These are phyloP conservation scores for Lasioglossum lativentre DNA, from an alignment of 2,888 invertebrate genomes.

Conservation along the genomic window DNA sequence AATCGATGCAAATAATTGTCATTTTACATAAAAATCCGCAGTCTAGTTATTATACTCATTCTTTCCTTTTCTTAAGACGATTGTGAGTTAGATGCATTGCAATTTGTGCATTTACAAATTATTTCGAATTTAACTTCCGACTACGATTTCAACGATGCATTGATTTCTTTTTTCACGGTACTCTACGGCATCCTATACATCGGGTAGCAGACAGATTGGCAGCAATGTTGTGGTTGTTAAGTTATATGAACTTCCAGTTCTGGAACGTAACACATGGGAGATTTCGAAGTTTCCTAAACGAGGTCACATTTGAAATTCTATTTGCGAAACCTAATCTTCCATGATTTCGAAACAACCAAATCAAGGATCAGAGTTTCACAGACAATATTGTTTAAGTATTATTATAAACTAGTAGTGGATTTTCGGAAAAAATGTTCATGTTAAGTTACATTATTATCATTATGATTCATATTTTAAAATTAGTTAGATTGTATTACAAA, in stretches of 20 bases:
- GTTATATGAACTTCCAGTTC: constrained; percentile 13
- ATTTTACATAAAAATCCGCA: too few species aligned
- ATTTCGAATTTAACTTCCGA: not conserved
- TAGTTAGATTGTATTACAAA: too few species aligned
- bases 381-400: constrained; percentile 12
- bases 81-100: too few species aligned
- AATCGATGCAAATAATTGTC: too few species aligned
- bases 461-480: too few species aligned
- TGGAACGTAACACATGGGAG: constrained; percentile 32
- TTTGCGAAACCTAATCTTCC: constrained; percentile 51
- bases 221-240: not conserved
- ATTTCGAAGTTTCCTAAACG: constrained; percentile 46
- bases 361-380: not conserved
- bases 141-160: not conserved
- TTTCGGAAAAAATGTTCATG: not conserved
- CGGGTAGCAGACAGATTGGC: not conserved
- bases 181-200: not conserved
- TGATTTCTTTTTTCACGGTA: not conserved
- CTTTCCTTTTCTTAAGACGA: not conserved
- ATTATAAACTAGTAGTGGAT: not conserved
- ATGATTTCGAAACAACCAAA: constrained; percentile 22
- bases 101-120: not conserved
- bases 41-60: not conserved
- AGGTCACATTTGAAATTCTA: constrained; percentile 56
- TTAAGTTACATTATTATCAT: too few species aligned